Conservation (phyloP, 2,113 vertebrate genomes). For the Spea bombifrons region DNA sequence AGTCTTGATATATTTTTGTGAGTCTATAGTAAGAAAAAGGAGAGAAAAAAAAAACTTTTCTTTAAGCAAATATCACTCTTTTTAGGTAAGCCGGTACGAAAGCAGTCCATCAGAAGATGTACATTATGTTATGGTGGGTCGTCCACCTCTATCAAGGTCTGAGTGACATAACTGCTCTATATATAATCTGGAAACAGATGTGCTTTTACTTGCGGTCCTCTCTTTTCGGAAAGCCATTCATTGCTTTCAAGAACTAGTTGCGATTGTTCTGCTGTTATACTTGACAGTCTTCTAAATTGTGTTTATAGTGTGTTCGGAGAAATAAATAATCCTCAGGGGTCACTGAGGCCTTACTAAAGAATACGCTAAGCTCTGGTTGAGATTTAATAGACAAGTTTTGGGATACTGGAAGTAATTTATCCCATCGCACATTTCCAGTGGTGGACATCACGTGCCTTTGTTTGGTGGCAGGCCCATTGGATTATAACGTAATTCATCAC, state of each 20-base stretch:
- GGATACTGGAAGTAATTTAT: conserved; percentile 21
- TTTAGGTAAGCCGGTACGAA: too few species aligned
- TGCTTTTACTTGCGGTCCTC: background rate
- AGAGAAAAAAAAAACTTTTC: background rate
- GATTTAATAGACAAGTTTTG: conserved; percentile 23
- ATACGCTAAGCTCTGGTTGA: conserved; percentile 9
- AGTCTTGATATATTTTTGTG: conserved; percentile 58
- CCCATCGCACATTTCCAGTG: conserved; percentile 13
- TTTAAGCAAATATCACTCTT: too few species aligned
- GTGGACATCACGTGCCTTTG: conserved; percentile 7
- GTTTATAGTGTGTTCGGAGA: conserved; percentile 24
- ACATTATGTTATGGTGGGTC: too few species aligned
- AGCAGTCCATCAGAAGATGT: too few species aligned
- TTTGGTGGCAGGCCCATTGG: background rate
- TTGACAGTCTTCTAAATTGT: conserved; percentile 22
- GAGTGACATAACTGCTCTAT: too few species aligned
- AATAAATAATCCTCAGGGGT: conserved; percentile 3
- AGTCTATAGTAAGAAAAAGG: conserved; percentile 44
- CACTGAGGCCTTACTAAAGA: conserved; percentile 20
- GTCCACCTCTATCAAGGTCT: too few species aligned
- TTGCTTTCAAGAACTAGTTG: conserved; percentile 22
- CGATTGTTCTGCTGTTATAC: conserved; percentile 40
- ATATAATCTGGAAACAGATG: background rate
- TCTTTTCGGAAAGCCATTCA: background rate
- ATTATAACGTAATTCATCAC: background rate